A percentile compares a stretch with the other conserved stretches of the same genome.
Evolutionary conservation across 1,140 invertebrate genomes (phyloP).

Genomic region (Drosophila setifemur): DNA sequence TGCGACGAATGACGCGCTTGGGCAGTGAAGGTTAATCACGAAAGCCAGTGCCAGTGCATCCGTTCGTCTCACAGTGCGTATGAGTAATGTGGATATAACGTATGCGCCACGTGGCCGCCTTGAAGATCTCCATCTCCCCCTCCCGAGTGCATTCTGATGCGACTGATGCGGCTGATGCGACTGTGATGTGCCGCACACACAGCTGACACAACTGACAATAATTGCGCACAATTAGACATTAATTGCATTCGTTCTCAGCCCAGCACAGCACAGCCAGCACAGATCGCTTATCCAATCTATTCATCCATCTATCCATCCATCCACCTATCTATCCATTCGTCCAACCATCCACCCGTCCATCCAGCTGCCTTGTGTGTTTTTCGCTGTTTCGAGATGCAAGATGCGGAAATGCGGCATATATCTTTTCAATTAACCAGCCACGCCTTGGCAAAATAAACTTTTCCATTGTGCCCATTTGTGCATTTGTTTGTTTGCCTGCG

Average conservation of each 20-base stretch:
- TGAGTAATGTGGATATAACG: slow-evolving; percentile 70
- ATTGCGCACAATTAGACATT: slow-evolving; percentile 79
- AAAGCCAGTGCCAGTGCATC: slow-evolving; percentile 41
- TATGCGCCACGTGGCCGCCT: slow-evolving; percentile 67
- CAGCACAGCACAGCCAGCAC: no score
- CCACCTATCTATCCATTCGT: slow-evolving; percentile 1
- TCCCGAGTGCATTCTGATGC: slow-evolving; percentile 21
- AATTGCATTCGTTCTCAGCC: slow-evolving; percentile 75
- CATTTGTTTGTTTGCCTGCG: slow-evolving; percentile 33
- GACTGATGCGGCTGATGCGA: slow-evolving; percentile 39
- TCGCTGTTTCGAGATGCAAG: slow-evolving; percentile 35
- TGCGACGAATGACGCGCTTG: slow-evolving; percentile 10
- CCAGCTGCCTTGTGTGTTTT: slow-evolving; percentile 52
- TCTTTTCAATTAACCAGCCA: slow-evolving; percentile 58
- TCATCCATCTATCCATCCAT: slow-evolving; percentile 7
- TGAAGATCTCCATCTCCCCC: slow-evolving; percentile 16
- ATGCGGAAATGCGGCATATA: slow-evolving; percentile 69
- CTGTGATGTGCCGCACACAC: slow-evolving; percentile 34
- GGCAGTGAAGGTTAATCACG: slow-evolving; percentile 69
- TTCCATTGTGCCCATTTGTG: slow-evolving; percentile 33
- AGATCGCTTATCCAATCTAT: slow-evolving; percentile 41
- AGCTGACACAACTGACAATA: slow-evolving; percentile 54
- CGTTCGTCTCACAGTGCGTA: slow-evolving; percentile 55
- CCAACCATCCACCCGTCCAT: slow-evolving; percentile 2
- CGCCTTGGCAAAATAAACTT: slow-evolving; percentile 65